These are phyloP conservation scores for Drosophila trichaetosa DNA, from an alignment of 2,888 invertebrate genomes.

Conservation along the genomic window DNA sequence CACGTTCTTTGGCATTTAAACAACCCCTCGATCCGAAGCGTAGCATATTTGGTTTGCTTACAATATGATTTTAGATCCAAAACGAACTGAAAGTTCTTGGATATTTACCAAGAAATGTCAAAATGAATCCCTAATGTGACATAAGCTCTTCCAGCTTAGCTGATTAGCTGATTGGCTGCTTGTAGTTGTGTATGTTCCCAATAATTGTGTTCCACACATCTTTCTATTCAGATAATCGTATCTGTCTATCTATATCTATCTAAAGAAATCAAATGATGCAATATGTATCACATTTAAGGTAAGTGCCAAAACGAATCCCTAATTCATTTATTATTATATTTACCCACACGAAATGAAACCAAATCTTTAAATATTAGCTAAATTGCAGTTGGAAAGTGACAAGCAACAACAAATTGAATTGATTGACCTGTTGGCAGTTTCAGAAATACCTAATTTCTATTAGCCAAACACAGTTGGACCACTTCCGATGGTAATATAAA, in stretches of 20 bases:
- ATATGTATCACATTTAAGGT: not conserved
- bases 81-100: not conserved
- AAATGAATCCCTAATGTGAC: not conserved
- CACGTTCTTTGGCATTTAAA: conserved; percentile 24
- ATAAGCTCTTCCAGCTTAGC: not conserved
- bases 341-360: not conserved
- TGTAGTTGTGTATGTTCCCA: too few species aligned
- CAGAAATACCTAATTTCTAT: conserved; percentile 12
- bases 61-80: not conserved
- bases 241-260: not conserved
- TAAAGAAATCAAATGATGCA: not conserved
- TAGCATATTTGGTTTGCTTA: not conserved
- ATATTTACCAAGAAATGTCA: not conserved
- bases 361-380: not conserved
- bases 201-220: not conserved
- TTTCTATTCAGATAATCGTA: not conserved
- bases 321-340: not conserved
- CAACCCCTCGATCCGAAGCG: conserved; percentile 25
- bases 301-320: not conserved
- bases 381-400: conserved; percentile 11
- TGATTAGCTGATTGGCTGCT: not conserved
- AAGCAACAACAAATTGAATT: not conserved
- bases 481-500: conserved; percentile 3
- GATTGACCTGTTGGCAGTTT: conserved; percentile 18
- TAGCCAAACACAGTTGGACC: conserved; percentile 8